Percentiles rank a stretch among this genome's conserved stretches.
phyloP scores from a whole-genome alignment of 2,888 invertebrate genomes.

The Drosophila borealis region DNA sequence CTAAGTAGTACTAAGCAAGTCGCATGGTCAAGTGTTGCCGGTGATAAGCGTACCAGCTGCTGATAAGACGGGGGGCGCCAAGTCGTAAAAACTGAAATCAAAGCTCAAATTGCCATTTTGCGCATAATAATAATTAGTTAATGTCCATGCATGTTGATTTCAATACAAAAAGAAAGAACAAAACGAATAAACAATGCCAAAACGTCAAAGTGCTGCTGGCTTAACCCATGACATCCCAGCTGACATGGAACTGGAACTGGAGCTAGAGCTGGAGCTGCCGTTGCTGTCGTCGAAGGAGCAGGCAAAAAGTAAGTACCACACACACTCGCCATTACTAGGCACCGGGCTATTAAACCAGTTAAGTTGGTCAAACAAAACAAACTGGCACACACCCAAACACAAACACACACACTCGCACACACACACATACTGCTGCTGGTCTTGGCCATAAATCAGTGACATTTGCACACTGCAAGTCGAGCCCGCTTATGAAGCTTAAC shows the following conservation, averaged over 20 bases:
- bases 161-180: conserved; percentile 22
- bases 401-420: conserved; percentile 27
- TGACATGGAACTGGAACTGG: conserved; percentile 29
- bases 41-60: conserved; percentile 58
- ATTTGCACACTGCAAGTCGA: conserved; percentile 69
- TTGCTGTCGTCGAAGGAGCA: conserved; percentile 63
- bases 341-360: conserved; percentile 71
- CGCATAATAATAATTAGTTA: conserved; percentile 54
- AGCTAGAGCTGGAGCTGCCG: conserved; percentile 45
- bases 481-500: conserved; percentile 30
- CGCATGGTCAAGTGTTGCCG: conserved; percentile 59
- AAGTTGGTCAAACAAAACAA: conserved; percentile 67
- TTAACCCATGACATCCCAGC: conserved; percentile 43
- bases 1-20: conserved; percentile 7
- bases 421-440: conserved; percentile 24
- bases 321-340: conserved; percentile 41
- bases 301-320: conserved; percentile 62
- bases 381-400: conserved; percentile 28
- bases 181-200: conserved; percentile 49
- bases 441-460: conserved; percentile 76
- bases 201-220: conserved; percentile 33
- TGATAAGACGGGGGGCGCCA: conserved; percentile 67
- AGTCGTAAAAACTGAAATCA: conserved; percentile 47
- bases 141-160: conserved; percentile 31
- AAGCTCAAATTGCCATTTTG: conserved; percentile 27